Evolutionary conservation across 2,797 vertebrate species (phyloP).

Genomic region (Lindbergichthys nudifrons): DNA sequence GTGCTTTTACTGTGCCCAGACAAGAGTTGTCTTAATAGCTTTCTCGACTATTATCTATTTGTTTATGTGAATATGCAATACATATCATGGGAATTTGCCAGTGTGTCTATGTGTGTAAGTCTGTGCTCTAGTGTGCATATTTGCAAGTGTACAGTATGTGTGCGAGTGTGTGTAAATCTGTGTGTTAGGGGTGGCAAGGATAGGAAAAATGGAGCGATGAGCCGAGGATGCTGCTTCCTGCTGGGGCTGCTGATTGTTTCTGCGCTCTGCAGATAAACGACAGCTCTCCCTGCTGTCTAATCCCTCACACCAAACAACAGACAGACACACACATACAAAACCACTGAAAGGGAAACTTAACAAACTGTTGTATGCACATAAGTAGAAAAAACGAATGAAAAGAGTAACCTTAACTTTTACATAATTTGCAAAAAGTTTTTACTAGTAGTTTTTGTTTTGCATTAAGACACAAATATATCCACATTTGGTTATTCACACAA

Average conservation of each 20-base stretch:
- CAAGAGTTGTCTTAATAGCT: slow-evolving; percentile 49
- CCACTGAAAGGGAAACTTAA: slow-evolving; percentile 21
- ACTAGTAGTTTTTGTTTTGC: neutral
- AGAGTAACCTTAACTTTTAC: slow-evolving; percentile 13
- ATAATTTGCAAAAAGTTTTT: slow-evolving; percentile 1
- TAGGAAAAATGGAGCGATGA: slow-evolving; percentile 57
- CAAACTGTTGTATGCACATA: slow-evolving; percentile 29
- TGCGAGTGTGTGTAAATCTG: neutral
- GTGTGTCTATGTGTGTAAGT: slow-evolving; percentile 4
- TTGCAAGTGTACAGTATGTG: neutral
- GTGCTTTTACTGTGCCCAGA: slow-evolving; percentile 31
- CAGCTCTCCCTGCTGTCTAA: slow-evolving; percentile 72
- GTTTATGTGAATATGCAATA: slow-evolving; percentile 64
- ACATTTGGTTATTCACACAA: neutral
- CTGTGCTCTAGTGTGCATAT: neutral
- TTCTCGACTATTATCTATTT: slow-evolving; percentile 55
- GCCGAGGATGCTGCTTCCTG: slow-evolving; percentile 61
- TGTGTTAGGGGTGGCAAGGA: slow-evolving; percentile 7
- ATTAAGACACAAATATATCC: neutral
- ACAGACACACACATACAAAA: slow-evolving; percentile 19
- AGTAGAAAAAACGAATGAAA: slow-evolving; percentile 14
- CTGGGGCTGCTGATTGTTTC: slow-evolving; percentile 77
- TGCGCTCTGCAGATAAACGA: slow-evolving; percentile 77
- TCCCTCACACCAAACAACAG: slow-evolving; percentile 63
- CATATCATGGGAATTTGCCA: slow-evolving; percentile 44